A percentile compares a stretch with the other conserved stretches of the same genome.
Evolutionary conservation across 2,888 invertebrate species (phyloP).

Genomic region (Trypoxylon attenuatum): DNA sequence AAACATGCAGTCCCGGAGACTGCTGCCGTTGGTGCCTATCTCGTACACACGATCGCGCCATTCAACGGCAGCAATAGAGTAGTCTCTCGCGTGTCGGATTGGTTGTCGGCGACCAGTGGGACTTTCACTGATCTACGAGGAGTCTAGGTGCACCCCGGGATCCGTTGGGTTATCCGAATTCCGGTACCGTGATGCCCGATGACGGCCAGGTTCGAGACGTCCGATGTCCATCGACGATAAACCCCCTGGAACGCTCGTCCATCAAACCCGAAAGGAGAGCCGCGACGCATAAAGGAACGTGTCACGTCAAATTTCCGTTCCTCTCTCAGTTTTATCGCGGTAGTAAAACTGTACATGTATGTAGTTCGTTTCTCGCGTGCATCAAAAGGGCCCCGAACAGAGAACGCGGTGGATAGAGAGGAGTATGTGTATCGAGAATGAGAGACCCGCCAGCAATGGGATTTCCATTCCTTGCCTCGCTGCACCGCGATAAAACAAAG

Average conservation of each 20-base stretch:
- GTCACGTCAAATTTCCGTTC: not conserved
- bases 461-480: not conserved
- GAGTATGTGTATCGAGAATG: not conserved
- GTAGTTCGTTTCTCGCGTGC: too few relatives aligned
- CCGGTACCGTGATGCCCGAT: not conserved
- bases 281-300: not conserved
- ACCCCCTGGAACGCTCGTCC: not conserved
- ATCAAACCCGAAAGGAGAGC: not conserved
- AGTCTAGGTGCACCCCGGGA: conserved; percentile 9
- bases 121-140: conserved; percentile 69
- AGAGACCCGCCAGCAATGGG: not conserved
- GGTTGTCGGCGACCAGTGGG: conserved; percentile 39
- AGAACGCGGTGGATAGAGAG: too few relatives aligned
- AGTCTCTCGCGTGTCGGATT: conserved; percentile 46
- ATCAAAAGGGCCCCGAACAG: too few relatives aligned
- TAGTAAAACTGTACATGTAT: not conserved
- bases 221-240: not conserved
- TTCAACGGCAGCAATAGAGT: conserved; percentile 43
- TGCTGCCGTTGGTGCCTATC: conserved; percentile 34
- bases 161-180: conserved; percentile 23
- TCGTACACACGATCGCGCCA: conserved; percentile 26
- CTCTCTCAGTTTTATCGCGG: not conserved
- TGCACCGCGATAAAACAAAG: not conserved
- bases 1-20: conserved; percentile 8
- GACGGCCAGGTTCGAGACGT: not conserved